A percentile compares a stretch with the other conserved stretches of the same genome.
Evolutionary conservation across 2,797 vertebrate genomes (phyloP).

Genomic region (Falco novaeseelandiae): DNA sequence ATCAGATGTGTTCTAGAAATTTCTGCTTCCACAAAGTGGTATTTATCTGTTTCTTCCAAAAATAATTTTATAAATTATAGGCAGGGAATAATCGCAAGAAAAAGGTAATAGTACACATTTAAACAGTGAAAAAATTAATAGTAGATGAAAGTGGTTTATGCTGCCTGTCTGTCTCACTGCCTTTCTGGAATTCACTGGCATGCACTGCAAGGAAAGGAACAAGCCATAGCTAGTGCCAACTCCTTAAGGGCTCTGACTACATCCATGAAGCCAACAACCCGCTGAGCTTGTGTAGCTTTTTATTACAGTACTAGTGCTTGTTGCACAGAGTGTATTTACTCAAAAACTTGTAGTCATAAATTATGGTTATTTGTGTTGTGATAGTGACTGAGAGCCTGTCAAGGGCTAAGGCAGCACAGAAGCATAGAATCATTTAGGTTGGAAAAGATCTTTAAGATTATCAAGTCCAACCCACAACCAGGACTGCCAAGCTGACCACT

Average conservation of each 20-base stretch:
- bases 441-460: no score
- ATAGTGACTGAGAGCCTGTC: not conserved
- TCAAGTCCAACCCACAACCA: no score
- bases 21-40: not conserved
- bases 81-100: not conserved
- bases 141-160: not conserved
- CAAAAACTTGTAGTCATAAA: not conserved
- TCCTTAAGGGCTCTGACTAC: not conserved
- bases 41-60: not conserved
- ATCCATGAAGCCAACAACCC: not conserved
- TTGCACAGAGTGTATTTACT: not conserved
- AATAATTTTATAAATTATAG: not conserved
- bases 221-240: fast-evolving
- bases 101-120: no score
- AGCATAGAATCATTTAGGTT: no score
- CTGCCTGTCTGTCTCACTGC: not conserved
- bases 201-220: not conserved
- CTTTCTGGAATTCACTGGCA: not conserved
- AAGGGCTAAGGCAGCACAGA: not conserved
- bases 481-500: no score
- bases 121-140: not conserved
- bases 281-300: not conserved
- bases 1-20: not conserved
- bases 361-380: not conserved
- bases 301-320: not conserved